Base-by-base conservation (phyloP, 2,113 vertebrate genomes). In the Macaca fascicularis region DNA sequence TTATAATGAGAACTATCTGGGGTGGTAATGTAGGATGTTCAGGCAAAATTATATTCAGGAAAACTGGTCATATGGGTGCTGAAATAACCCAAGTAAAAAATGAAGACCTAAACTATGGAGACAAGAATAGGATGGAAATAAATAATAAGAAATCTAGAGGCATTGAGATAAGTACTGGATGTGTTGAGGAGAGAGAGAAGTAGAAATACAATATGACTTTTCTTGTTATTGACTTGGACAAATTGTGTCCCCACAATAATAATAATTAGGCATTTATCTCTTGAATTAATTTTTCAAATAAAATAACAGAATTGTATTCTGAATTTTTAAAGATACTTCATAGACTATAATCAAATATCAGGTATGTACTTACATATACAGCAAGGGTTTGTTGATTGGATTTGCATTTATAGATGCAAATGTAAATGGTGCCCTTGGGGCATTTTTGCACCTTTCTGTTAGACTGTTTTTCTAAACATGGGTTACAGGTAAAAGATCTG, bases 341-440 rank as follows among this genome's bases (percentile, higher is more conserved):
- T 12, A 74, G 12, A 90, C 27, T 81, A 2, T 45, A 38, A 64
- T 89, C 6, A 48, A 72, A 69, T 38, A 61, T 23, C 40, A 74
- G 6, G 3, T 17, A 61, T 88, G 50, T 35, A 57, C 7, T 52
- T 83, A 74, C 1, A 35, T 32, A 59, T 25, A 80, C 9, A 96
- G 8, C 9, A 83, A 7, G 10, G 1, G 1, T 30, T 50, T 59
- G 23, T 40, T 61, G 79, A n/a, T 79, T 59, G 57, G 22, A 78
- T 92, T 96, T 95, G 22, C 13, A 67, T 84, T 90, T 95, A 92
- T 5, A 83, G n/a, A 72, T 55, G 5, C 38, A 76, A 92, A 88
- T 89, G 64, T 43, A 72, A 96, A 50, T 30, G 32, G 14, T 64
- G 7, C 1, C 27, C 70, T 72, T 32, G 3, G 27, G 79, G 17